Base-by-base conservation (phyloP, 2,113 vertebrate genomes). In the Anhinga anhinga region DNA sequence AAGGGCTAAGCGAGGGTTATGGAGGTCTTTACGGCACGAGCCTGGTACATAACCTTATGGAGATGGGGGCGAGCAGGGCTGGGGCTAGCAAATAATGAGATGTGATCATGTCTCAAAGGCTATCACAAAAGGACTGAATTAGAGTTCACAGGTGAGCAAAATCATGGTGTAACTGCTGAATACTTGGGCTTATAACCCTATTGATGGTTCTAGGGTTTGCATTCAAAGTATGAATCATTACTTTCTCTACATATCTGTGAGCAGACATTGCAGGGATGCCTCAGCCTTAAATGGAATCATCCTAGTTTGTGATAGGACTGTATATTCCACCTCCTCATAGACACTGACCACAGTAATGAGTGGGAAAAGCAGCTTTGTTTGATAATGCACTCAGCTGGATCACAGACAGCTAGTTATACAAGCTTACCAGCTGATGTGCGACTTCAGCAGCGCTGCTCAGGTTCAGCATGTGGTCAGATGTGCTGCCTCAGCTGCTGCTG, bases 401-500 rank as follows among this genome's bases (percentile, higher is more conserved):
- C 52, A 7, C 78, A 45, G 70, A 14, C 52, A 59, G 66, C 38
- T 30, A 42, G 30, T 63, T 52, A 38, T 3, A 29, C 69, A 53
- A 42, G 27, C 29, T 82, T 32, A 44, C 70, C 70, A 66, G 86
- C 73, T 66, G 42, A 52, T n/a, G 65, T 42, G 65, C 6, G 44
- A 44, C 44, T 61, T 50, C 47, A 81, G 63, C 29, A 0, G 45
- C 40, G 69, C 77, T 65, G 50, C 81, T 76, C 65, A 32, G 52
- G 65, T 61, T 63, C 69, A 16, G 18, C 5, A 10, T 45, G 22
- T 53, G 65, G 76, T 63, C 90, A 91, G 81, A 66, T 11, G 63
- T 40, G 73, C 87, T 93, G 40, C 32, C 73, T 69, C 87, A 72
- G 63, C 67, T 65, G 59, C 53, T 84, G 77, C 34, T 85, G n/a